Conservation (phyloP, 2,888 invertebrate genomes). For the Hetaerina titia region DNA sequence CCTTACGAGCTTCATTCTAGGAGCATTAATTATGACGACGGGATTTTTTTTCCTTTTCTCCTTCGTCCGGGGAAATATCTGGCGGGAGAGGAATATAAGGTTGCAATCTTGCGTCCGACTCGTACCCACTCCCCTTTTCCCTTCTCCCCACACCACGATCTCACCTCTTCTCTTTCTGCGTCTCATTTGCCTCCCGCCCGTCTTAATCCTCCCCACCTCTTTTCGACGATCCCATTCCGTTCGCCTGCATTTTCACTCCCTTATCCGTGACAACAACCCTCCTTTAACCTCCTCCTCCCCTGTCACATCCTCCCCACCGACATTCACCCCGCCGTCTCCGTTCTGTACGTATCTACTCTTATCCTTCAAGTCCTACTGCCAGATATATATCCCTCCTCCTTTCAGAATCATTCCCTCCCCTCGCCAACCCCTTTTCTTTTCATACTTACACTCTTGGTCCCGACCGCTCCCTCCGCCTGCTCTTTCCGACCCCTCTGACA, state of each 20-base stretch:
- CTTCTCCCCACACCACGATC: not conserved
- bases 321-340: not conserved
- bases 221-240: not conserved
- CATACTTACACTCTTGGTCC: not conserved
- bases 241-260: not conserved
- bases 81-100: conserved; percentile 14
- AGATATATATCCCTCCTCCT: not conserved
- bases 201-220: conserved; percentile 10
- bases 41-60: not conserved
- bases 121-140: not conserved
- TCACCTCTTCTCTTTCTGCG: not conserved
- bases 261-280: not conserved
- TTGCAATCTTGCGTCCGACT: conserved; percentile 31
- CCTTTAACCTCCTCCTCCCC: not conserved
- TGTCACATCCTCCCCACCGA: not conserved
- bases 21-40: conserved; percentile 18
- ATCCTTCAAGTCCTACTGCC: not conserved
- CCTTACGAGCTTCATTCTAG: conserved; percentile 8
- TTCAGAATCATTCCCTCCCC: not conserved
- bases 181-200: not conserved
- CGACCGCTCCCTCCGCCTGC: too few species aligned
- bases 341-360: not conserved
- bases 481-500: not conserved
- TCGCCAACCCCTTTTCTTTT: not conserved
- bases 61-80: not conserved